phyloP scores from a whole-genome alignment of 1,140 invertebrate species.

The Callitettix versicolor region DNA sequence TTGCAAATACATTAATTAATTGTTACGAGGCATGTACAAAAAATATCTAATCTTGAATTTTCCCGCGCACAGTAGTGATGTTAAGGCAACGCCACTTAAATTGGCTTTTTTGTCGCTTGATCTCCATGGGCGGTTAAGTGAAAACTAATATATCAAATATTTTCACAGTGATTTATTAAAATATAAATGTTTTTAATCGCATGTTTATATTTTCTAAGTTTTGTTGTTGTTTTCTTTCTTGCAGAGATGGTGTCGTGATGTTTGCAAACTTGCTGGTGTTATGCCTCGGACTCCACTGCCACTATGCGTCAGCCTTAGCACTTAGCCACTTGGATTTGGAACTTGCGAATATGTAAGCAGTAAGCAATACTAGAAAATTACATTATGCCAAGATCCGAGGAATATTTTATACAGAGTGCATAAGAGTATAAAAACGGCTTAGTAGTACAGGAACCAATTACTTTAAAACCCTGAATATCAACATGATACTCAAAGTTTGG shows the following conservation, averaged over 20 bases:
- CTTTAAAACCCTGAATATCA: neutral
- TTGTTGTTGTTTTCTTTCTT: too few species aligned
- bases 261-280: neutral
- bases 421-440: neutral
- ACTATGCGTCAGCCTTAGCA: conserved; percentile 5
- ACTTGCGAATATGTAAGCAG: conserved; percentile 20
- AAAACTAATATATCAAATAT: too few species aligned
- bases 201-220: too few species aligned
- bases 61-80: too few species aligned
- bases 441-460: neutral
- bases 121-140: too few species aligned
- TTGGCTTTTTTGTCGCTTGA: too few species aligned
- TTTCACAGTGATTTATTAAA: too few species aligned
- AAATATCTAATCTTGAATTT: too few species aligned
- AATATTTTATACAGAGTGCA: neutral
- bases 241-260: conserved; percentile 16
- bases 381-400: neutral
- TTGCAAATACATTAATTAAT: too few species aligned
- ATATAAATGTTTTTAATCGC: too few species aligned
- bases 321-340: conserved; percentile 23
- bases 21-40: too few species aligned
- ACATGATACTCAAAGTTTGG: neutral
- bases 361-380: neutral
- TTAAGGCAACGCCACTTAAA: too few species aligned
- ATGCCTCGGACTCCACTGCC: conserved; percentile 5